Base-by-base conservation (phyloP, 37 sponge, comb jelly and placozoan genomes). In the Haliclona indistincta region DNA sequence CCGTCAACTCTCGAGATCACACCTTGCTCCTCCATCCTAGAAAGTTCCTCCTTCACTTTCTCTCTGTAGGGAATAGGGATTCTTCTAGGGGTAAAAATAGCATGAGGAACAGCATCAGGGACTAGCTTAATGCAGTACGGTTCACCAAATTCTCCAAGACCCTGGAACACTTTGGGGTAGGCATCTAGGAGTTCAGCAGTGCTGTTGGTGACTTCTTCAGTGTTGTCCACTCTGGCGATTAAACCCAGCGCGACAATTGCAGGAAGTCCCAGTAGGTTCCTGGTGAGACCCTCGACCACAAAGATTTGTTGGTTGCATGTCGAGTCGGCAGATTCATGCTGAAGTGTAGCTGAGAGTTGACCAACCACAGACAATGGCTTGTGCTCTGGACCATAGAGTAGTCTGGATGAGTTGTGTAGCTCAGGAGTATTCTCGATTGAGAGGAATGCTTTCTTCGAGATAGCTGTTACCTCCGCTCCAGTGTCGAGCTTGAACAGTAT, bases 11-110 rank as follows among this genome's bases (percentile, higher is more conserved):
- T 38, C 4, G 70, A 58, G n/a, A 81, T 71, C 3, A 81, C 73
- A 25, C 62, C 62, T 1, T 61, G 52, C 25, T 62, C 38, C 54
- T 71, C 81, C 81, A 81, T 81, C 2, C 81, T 5, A 38, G 71
- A 2, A 6, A 71, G 65, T 44, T 81, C 81, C 3, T 2, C 61
- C 10, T 71, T 58, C n/a, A 71, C 66, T 44, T 72, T 71, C 1
- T 6, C 2, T 32, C 38, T 1, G 17, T 62, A 2, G 17, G 64
- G 63, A 17, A 61, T 6, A 1, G 81, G 44, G 3, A 69, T 44
- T 60, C 49, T 55, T 56, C 81, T 41, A 35, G 81, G 72, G 4
- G 81, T 32, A 49, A 37, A 25, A 8, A 40, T 47, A 25, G 68
- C 37, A 39, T n/a, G 51, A n/a, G 68, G 68, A 28, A 1, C 29